These are phyloP conservation scores for Mus spicilegus DNA, from an alignment of 2,113 vertebrate genomes.

Conservation along the genomic window DNA sequence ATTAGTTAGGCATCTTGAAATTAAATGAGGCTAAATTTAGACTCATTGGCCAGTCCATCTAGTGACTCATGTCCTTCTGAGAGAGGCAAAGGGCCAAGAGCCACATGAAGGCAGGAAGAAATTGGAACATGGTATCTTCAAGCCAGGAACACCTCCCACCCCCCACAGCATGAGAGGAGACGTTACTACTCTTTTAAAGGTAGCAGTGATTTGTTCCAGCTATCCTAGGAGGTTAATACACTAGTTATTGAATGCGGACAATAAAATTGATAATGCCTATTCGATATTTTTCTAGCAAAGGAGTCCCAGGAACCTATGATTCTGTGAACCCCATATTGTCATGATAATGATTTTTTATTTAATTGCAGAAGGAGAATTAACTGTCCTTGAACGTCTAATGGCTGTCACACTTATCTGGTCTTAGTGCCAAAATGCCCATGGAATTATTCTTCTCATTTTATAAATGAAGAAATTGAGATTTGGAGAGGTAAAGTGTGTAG, in stretches of 20 bases:
- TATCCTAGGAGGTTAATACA: neutral
- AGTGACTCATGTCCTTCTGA: neutral
- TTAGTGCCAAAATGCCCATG: neutral
- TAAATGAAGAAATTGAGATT: neutral
- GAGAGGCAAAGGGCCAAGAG: neutral
- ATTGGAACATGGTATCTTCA: neutral
- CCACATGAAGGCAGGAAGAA: neutral
- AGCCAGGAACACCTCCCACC: neutral
- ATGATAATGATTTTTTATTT: slow-evolving; percentile 39
- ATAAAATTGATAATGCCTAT: neutral
- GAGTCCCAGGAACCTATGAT: slow-evolving; percentile 17
- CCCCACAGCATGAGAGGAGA: neutral
- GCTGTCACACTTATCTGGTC: neutral
- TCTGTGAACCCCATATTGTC: neutral
- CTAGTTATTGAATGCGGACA: slow-evolving; percentile 11
- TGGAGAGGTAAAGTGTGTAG: neutral
- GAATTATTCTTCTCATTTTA: neutral
- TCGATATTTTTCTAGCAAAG: neutral
- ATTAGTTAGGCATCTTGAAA: neutral
- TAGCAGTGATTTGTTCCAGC: neutral
- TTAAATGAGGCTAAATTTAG: neutral
- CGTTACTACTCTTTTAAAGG: neutral
- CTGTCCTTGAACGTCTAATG: neutral
- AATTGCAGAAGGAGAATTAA: slow-evolving; percentile 16
- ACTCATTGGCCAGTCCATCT: neutral